Evolutionary conservation across 1,140 invertebrate species (phyloP).

Genomic region (Euwallacea fornicatus): DNA sequence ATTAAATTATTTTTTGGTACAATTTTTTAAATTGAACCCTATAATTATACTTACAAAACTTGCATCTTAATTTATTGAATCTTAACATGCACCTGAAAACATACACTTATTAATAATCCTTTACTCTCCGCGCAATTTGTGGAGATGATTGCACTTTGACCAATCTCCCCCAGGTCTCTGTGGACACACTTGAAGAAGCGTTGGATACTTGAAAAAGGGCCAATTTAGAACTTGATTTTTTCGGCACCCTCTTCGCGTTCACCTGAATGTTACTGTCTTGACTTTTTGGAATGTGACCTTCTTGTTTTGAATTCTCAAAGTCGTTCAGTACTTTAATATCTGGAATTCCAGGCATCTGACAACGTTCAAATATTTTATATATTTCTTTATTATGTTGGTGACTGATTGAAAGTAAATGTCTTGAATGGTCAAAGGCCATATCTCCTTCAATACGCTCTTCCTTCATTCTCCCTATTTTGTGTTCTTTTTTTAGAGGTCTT

Average conservation of each 20-base stretch:
- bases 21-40: too few relatives aligned
- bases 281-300: neutral
- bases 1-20: too few relatives aligned
- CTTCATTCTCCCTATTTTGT: conserved; percentile 34
- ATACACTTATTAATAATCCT: neutral
- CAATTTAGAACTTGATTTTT: conserved; percentile 33
- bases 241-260: conserved; percentile 24
- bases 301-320: conserved; percentile 4
- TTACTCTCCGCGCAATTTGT: conserved; percentile 20
- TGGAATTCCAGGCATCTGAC: conserved; percentile 38
- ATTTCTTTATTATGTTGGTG: conserved; percentile 28
- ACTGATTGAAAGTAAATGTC: conserved; percentile 4
- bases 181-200: conserved; percentile 25
- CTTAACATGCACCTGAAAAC: neutral
- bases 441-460: conserved; percentile 37
- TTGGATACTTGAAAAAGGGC: conserved; percentile 39
- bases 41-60: neutral
- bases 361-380: conserved; percentile 44
- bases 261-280: conserved; percentile 13
- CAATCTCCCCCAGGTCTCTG: conserved; percentile 9
- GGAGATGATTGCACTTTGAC: conserved; percentile 34
- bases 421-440: neutral
- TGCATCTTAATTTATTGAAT: neutral
- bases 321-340: conserved; percentile 37
- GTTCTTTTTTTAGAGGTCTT: conserved; percentile 22